Percentiles rank a stretch among this genome's conserved stretches.
phyloP scores from a whole-genome alignment of 1,140 invertebrate genomes.

The Drosophila suzukii region DNA sequence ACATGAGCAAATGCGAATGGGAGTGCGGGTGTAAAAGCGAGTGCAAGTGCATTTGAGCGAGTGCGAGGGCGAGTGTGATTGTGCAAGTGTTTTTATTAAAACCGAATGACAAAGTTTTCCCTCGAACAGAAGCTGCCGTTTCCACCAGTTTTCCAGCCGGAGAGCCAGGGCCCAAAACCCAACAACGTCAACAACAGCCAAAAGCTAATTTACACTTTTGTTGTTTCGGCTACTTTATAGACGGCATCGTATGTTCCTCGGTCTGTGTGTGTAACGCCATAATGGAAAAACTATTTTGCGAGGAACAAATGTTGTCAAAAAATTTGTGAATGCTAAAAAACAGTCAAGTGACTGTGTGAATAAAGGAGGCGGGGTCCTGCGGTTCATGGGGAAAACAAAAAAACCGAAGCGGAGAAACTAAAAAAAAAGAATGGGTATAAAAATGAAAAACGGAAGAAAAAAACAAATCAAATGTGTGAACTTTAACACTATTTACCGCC shows the following conservation, averaged over 20 bases:
- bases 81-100: slow-evolving; percentile 81
- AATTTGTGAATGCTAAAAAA: slow-evolving; percentile 81
- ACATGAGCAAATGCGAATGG: slow-evolving; percentile 42
- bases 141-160: slow-evolving; percentile 25
- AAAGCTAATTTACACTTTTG: slow-evolving; percentile 82
- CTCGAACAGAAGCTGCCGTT: slow-evolving; percentile 47
- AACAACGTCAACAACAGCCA: slow-evolving; percentile 81
- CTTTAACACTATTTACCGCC: slow-evolving; percentile 81
- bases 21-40: slow-evolving; percentile 31
- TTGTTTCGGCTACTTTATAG: slow-evolving; percentile 79
- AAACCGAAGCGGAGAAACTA: neutral
- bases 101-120: slow-evolving; percentile 80
- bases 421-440: neutral
- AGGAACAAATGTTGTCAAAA: slow-evolving; percentile 79
- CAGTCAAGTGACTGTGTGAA: slow-evolving; percentile 54
- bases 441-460: slow-evolving; percentile 18
- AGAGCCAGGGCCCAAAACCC: slow-evolving; percentile 34
- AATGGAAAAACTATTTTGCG: slow-evolving; percentile 81
- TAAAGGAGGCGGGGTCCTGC: slow-evolving; percentile 1
- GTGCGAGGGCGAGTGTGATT: slow-evolving; percentile 46
- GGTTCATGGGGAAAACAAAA: slow-evolving; percentile 29
- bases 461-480: slow-evolving; percentile 81
- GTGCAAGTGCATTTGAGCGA: slow-evolving; percentile 51
- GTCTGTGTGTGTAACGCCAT: slow-evolving; percentile 45
- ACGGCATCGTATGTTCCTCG: slow-evolving; percentile 7